Percentiles rank a stretch among this genome's conserved stretches.
These are phyloP conservation scores for Kryptolebias marmoratus DNA, from an alignment of 2,113 vertebrate genomes.

Conservation along the genomic window DNA sequence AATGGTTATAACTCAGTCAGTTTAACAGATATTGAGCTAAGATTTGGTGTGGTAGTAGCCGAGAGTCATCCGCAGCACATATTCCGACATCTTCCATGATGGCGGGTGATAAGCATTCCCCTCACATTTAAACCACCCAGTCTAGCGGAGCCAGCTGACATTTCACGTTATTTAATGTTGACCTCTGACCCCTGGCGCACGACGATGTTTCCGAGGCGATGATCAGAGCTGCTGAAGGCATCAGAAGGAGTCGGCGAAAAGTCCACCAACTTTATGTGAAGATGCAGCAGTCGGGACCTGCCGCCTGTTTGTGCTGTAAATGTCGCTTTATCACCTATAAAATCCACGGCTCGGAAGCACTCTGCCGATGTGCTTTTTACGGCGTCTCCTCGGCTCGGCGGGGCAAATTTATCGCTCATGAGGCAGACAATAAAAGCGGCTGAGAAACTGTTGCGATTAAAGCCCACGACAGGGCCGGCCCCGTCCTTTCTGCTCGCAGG, in stretches of 20 bases:
- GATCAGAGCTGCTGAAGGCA: background rate
- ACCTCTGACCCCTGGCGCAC: too few relatives aligned
- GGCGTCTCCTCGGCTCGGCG: conserved; percentile 24
- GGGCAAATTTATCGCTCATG: background rate
- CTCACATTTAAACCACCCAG: too few relatives aligned
- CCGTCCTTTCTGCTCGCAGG: background rate
- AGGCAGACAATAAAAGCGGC: conserved; percentile 10
- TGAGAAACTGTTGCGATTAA: conserved; percentile 3
- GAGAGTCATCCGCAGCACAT: too few relatives aligned
- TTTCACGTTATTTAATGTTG: too few relatives aligned
- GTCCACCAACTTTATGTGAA: background rate
- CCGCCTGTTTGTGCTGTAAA: conserved; percentile 32
- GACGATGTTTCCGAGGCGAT: too few relatives aligned
- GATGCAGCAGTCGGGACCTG: background rate
- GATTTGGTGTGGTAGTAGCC: too few relatives aligned
- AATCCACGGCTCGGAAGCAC: background rate
- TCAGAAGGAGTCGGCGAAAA: conserved; percentile 19
- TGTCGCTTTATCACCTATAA: conserved; percentile 37
- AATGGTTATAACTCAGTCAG: too few relatives aligned
- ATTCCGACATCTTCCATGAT: too few relatives aligned
- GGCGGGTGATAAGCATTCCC: too few relatives aligned
- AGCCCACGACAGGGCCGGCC: background rate
- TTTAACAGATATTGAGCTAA: too few relatives aligned
- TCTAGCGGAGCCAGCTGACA: too few relatives aligned
- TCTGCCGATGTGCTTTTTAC: conserved; percentile 6